Base-by-base conservation (phyloP, 1,140 invertebrate genomes). In the Drosophila murphyi region DNA sequence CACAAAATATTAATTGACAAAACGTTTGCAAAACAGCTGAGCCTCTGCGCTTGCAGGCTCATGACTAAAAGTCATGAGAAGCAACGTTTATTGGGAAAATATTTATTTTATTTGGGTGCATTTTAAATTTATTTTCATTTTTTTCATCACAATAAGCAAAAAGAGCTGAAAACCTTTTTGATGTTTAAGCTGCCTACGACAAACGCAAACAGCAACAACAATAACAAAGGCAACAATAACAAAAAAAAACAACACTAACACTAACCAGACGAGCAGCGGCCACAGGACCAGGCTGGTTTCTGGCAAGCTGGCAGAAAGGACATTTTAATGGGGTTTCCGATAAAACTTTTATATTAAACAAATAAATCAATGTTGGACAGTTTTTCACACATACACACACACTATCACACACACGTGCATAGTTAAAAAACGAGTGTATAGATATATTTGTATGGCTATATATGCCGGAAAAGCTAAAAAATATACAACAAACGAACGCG, bases 271-370 rank as follows among this genome's bases (percentile, higher is more conserved):
- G 12, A 71, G 43, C 68, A 76, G 39, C 43, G 71, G 20, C 37
- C 56, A 32, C 69, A 80, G 76, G 54, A 72, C 51, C 75, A 61
- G 76, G 41, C 56, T 68, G 29, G 64, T 69, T 43, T 57, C 63
- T 83, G 83, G 80, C 83, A 87, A 87, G 83, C 83, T 88, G 85
- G 86, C 85, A 89, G 85, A 89, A 89, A 89, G 85, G 85, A 89
- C 85, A 89, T 91, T 90, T 91, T 91, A 91, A 90, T 91, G 88
- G 88, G 78, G 89, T 85, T 91, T 85, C 75, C 83, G 88, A 90
- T 91, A 91, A 91, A 88, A 88, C 80, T 91, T 91, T 91, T 88
- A 91, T 88, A 91, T 91, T 91, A 91, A 88, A 85, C 80, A 91
- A 91, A 91, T 91, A 91, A 91, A 91, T 91, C 88, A 91, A 88